Conservation (phyloP, 2,797 vertebrate genomes). For the Poecilia velifera region DNA sequence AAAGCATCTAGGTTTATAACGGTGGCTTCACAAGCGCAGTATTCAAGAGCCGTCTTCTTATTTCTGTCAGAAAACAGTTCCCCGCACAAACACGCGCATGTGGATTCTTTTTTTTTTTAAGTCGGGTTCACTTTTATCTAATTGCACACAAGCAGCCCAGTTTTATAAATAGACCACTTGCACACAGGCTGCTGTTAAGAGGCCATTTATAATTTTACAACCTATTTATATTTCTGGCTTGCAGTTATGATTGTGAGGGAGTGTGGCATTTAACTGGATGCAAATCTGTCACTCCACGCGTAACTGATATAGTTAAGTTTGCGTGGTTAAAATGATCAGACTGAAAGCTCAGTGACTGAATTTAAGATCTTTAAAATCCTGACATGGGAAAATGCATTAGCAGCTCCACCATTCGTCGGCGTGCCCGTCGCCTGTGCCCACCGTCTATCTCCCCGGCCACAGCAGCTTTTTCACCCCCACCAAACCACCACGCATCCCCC, state of each 20-base stretch:
- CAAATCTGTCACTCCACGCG: conserved; percentile 42
- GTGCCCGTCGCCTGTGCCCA: conserved; percentile 33
- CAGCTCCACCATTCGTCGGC: conserved; percentile 39
- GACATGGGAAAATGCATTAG: conserved; percentile 41
- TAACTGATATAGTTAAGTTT: conserved; percentile 55
- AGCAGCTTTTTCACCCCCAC: conserved; percentile 24
- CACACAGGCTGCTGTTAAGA: conserved; percentile 54
- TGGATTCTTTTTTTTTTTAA: conserved; percentile 51
- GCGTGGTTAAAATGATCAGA: conserved; percentile 47
- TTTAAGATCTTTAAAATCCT: conserved; percentile 42
- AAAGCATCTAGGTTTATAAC: conserved; percentile 21
- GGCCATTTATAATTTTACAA: conserved; percentile 71
- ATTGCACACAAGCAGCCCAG: conserved; percentile 51
- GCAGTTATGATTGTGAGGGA: conserved; percentile 57
- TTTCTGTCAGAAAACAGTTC: conserved; percentile 36
- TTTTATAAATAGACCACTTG: conserved; percentile 71
- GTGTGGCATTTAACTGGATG: conserved; percentile 38
- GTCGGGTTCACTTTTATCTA: conserved; percentile 52
- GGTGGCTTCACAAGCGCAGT: conserved; percentile 19
- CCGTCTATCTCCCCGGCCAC: conserved; percentile 39
- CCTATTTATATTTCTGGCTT: conserved; percentile 77
- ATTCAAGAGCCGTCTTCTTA: conserved; percentile 23
- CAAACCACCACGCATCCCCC: conserved; percentile 33
- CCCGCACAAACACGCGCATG: conserved; percentile 20
- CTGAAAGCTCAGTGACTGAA: conserved; percentile 35